Evolutionary conservation across 2,888 invertebrate species (phyloP).

Genomic region (Trilocha varians): DNA sequence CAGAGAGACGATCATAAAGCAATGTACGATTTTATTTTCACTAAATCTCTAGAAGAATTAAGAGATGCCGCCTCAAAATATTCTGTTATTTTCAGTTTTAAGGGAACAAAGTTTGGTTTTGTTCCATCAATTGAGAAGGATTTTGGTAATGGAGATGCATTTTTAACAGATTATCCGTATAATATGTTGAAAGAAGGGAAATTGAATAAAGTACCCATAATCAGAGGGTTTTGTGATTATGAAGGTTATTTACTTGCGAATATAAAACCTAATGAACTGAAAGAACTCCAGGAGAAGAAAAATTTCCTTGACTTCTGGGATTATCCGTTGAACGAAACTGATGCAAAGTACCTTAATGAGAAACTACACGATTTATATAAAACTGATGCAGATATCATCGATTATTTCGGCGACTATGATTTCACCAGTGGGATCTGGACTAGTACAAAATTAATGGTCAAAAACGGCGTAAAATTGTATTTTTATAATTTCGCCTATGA

Average conservation of each 20-base stretch:
- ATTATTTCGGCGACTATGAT: slow-evolving; percentile 38
- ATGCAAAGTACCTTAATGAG: slow-evolving; percentile 15
- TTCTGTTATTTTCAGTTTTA: slow-evolving; percentile 13
- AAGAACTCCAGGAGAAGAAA: slow-evolving; percentile 22
- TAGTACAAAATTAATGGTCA: slow-evolving; percentile 20
- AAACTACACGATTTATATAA: slow-evolving; percentile 9
- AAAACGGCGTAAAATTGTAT: slow-evolving; percentile 22
- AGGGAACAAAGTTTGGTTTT: slow-evolving; percentile 30
- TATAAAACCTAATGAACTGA: slow-evolving; percentile 21
- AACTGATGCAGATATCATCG: slow-evolving; percentile 16
- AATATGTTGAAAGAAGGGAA: slow-evolving; percentile 41
- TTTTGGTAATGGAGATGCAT: slow-evolving; percentile 27
- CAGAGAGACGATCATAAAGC: slow-evolving; percentile 18
- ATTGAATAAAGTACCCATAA: slow-evolving; percentile 46
- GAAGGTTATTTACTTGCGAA: slow-evolving; percentile 50
- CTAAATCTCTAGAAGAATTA: slow-evolving; percentile 16
- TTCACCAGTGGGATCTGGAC: slow-evolving; percentile 31
- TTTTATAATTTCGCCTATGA: slow-evolving; percentile 36
- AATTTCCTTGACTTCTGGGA: slow-evolving; percentile 25
- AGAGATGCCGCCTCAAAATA: slow-evolving; percentile 16
- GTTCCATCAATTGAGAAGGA: slow-evolving; percentile 41
- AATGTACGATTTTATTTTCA: slow-evolving; percentile 24
- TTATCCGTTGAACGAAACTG: slow-evolving; percentile 17
- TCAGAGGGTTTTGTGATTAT: slow-evolving; percentile 60
- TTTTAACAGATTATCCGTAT: slow-evolving; percentile 40